These are phyloP conservation scores for Leptinotarsa peninsularis DNA, from an alignment of 2,888 invertebrate genomes.

Conservation along the genomic window DNA sequence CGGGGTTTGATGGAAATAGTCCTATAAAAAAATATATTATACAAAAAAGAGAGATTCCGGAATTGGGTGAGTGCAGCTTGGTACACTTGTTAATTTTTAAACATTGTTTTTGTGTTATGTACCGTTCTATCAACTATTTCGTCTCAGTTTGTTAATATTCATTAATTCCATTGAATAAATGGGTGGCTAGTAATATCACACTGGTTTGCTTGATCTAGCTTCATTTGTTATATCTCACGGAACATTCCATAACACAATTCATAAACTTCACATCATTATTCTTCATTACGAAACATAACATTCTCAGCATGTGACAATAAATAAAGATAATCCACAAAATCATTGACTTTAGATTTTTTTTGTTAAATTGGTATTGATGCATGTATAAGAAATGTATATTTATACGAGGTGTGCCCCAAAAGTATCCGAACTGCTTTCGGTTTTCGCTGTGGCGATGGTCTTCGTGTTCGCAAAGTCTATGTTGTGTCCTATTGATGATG, in stretches of 20 bases:
- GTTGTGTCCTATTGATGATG: no score
- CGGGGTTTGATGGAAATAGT: slow-evolving; percentile 97
- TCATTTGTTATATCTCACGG: not conserved
- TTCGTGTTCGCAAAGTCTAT: no score
- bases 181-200: no score
- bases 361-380: no score
- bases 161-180: not conserved
- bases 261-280: not conserved
- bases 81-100: slow-evolving; percentile 41
- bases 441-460: no score
- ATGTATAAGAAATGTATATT: no score
- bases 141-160: not conserved
- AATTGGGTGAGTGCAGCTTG: slow-evolving; percentile 75
- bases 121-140: slow-evolving; percentile 32
- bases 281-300: not conserved
- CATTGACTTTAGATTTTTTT: no score
- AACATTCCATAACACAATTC: slow-evolving; percentile 1
- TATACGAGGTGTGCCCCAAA: no score
- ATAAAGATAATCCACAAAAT: no score
- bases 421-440: no score
- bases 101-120: slow-evolving; percentile 61
- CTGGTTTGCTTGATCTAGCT: not conserved
- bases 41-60: slow-evolving; percentile 90
- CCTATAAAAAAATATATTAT: slow-evolving; percentile 93
- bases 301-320: no score